A percentile compares a stretch with the other conserved stretches of the same genome.
Conservation (phyloP, 2,113 vertebrate species). For the Formicarius rufipectus region DNA sequence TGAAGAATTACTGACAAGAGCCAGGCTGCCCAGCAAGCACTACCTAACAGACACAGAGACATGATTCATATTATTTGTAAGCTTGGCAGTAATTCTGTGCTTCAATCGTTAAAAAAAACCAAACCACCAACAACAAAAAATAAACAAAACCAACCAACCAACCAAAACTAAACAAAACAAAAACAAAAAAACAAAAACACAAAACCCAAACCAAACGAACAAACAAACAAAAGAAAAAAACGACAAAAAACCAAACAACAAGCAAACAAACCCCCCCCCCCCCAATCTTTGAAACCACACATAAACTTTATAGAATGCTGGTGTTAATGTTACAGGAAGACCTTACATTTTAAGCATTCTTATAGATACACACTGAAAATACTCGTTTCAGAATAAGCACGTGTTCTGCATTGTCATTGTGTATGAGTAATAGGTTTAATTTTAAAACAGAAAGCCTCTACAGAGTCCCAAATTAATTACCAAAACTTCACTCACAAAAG, state of each 20-base stretch:
- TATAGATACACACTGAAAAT: not conserved
- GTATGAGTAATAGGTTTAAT: not conserved
- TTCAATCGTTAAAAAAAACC: conserved; percentile 7
- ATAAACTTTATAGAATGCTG: too few species aligned
- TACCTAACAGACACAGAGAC: conserved; percentile 75
- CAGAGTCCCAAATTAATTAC: not conserved
- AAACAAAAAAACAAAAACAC: too few species aligned
- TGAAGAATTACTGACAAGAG: conserved; percentile 77
- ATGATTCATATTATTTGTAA: conserved; percentile 71
- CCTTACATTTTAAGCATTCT: not conserved
- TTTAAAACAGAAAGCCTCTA: not conserved
- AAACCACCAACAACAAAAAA: too few species aligned
- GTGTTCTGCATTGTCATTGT: not conserved
- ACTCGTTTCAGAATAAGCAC: not conserved
- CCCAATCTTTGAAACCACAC: conserved; percentile 3
- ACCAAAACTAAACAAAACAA: not conserved
- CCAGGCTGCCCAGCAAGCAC: conserved; percentile 70
- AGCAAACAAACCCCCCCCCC: too few species aligned
- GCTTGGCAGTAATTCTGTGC: conserved; percentile 75
- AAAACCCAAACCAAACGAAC: not conserved
- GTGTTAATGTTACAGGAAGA: too few species aligned
- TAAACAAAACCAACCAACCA: not conserved
- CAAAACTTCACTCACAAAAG: not conserved
- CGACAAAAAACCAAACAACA: not conserved
- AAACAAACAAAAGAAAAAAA: not conserved